Conservation (phyloP, 2,888 invertebrate genomes). For the Oligia fasciuncula region DNA sequence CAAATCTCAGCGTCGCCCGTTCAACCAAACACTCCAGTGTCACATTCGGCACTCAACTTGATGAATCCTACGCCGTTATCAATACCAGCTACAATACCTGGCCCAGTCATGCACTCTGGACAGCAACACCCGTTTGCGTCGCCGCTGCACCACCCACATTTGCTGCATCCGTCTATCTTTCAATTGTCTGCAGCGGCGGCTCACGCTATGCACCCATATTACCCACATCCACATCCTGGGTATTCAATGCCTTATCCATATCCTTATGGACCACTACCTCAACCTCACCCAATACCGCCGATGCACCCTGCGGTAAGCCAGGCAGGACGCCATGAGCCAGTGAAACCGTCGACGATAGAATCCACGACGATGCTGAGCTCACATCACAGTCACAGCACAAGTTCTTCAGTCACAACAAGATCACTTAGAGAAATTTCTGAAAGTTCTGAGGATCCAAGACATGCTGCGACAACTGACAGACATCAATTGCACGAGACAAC, state of each 20-base stretch:
- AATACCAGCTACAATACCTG: slow-evolving; percentile 91
- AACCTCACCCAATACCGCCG: slow-evolving; percentile 93
- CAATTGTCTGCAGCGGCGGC: slow-evolving; percentile 91
- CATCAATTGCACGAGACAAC: slow-evolving; percentile 92
- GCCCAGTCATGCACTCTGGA: slow-evolving; percentile 93
- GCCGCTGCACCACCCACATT: slow-evolving; percentile 93
- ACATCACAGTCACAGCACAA: slow-evolving; percentile 93
- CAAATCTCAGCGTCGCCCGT: slow-evolving; percentile 88
- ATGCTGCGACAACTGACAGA: slow-evolving; percentile 88
- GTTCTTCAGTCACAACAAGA: slow-evolving; percentile 93
- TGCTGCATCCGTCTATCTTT: slow-evolving; percentile 91
- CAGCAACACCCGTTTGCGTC: slow-evolving; percentile 93
- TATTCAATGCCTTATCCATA: slow-evolving; percentile 93
- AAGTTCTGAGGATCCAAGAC: slow-evolving; percentile 86
- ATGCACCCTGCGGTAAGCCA: slow-evolving; percentile 89
- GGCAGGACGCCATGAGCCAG: slow-evolving; percentile 87
- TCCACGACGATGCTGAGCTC: slow-evolving; percentile 92
- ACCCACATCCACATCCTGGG: slow-evolving; percentile 92
- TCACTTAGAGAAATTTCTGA: slow-evolving; percentile 91
- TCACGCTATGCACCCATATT: slow-evolving; percentile 93
- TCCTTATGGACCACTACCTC: slow-evolving; percentile 93
- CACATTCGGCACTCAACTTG: slow-evolving; percentile 91
- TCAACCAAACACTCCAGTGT: slow-evolving; percentile 86
- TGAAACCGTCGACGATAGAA: slow-evolving; percentile 90
- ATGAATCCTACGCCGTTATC: slow-evolving; percentile 91